A percentile compares a stretch with the other conserved stretches of the same genome.
Conservation (phyloP, 2,888 invertebrate species). For the Osedax frankpressi region DNA sequence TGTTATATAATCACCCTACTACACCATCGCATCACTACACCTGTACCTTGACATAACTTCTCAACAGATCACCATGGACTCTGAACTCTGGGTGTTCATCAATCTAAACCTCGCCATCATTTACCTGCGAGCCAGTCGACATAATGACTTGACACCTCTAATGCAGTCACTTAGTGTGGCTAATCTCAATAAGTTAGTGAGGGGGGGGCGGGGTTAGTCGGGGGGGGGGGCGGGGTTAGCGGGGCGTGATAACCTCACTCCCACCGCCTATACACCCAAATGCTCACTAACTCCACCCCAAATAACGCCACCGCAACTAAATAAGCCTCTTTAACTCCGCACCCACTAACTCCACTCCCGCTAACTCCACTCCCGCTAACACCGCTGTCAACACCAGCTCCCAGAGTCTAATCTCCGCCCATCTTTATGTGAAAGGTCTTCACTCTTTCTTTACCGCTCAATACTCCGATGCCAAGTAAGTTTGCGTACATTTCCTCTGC, state of each 20-base stretch:
- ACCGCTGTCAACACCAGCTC: too few relatives aligned
- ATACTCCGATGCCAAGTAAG: conserved; percentile 92
- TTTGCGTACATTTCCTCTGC: too few relatives aligned
- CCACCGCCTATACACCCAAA: neutral
- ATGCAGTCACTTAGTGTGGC: conserved; percentile 43
- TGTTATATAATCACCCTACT: too few relatives aligned
- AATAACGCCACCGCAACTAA: too few relatives aligned
- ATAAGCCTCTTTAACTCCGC: too few relatives aligned
- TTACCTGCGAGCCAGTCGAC: conserved; percentile 76
- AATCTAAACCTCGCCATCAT: conserved; percentile 91
- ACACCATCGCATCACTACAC: too few relatives aligned
- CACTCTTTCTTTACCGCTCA: conserved; percentile 91
- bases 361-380: too few relatives aligned
- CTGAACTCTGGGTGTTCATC: conserved; percentile 79
- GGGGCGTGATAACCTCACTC: neutral
- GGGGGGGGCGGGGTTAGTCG: neutral
- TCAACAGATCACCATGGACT: neutral
- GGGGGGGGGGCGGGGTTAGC: neutral
- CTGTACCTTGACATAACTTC: too few relatives aligned
- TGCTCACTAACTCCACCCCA: too few relatives aligned
- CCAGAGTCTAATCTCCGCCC: conserved; percentile 72
- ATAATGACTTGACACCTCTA: conserved; percentile 71
- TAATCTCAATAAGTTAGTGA: neutral
- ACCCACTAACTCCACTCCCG: too few relatives aligned
- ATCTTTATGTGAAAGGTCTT: conserved; percentile 74